Conservation (phyloP, 2,888 invertebrate genomes). For the Plusia festucae region DNA sequence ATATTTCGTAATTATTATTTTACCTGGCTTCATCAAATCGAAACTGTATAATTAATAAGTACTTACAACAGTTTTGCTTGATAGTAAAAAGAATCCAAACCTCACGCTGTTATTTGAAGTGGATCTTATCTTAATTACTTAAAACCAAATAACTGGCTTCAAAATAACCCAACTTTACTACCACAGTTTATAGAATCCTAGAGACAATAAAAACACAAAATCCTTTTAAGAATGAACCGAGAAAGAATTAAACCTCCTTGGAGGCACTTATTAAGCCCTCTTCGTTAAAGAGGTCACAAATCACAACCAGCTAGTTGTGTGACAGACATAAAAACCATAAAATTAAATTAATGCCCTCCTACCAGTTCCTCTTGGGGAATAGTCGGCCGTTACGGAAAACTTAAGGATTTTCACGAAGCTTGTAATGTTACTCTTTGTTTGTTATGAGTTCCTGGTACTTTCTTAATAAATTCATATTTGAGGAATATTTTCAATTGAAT, state of each 20-base stretch:
- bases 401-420: constrained; percentile 63
- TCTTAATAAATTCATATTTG: not conserved
- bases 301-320: constrained; percentile 81
- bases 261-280: constrained; percentile 75
- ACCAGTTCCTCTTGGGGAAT: constrained; percentile 74
- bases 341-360: constrained; percentile 87
- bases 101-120: too few species aligned
- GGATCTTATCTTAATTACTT: too few species aligned
- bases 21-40: too few species aligned
- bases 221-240: constrained; percentile 1
- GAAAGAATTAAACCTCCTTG: constrained; percentile 31
- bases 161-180: not conserved
- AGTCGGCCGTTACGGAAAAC: constrained; percentile 80
- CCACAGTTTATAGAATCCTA: not conserved
- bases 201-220: not conserved
- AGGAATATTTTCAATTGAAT: not conserved
- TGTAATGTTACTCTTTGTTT: constrained; percentile 24
- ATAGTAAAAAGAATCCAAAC: too few species aligned
- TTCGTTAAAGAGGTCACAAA: constrained; percentile 85
- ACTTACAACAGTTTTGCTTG: too few species aligned
- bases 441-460: constrained; percentile 30
- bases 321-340: constrained; percentile 90
- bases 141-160: too few species aligned
- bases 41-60: too few species aligned
- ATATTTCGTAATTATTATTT: too few species aligned